These are phyloP conservation scores for Oegoconia quadripuncta DNA, from an alignment of 2,888 invertebrate species.

Conservation along the genomic window DNA sequence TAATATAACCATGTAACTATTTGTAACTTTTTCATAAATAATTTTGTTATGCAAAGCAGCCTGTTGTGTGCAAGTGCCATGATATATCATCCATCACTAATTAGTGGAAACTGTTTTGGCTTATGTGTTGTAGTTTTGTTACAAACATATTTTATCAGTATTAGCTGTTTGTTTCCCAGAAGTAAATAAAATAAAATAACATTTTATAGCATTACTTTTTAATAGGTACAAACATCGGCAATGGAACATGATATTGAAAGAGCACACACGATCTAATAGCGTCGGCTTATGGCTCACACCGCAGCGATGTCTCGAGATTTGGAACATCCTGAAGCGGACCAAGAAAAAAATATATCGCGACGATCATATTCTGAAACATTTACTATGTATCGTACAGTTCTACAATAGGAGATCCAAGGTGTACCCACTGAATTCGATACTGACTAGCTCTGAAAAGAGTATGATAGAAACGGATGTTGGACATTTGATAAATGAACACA, in stretches of 20 bases:
- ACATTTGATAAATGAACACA: conserved; percentile 37
- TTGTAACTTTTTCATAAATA: too few species aligned
- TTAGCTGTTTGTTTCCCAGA: too few species aligned
- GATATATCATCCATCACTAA: too few species aligned
- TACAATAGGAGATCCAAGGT: conserved; percentile 29
- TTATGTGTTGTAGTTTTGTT: too few species aligned
- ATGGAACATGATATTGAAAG: conserved; percentile 61
- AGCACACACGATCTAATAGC: conserved; percentile 42
- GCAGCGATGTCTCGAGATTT: conserved; percentile 53
- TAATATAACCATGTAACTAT: too few species aligned
- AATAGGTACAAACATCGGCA: conserved; percentile 54
- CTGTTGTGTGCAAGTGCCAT: too few species aligned
- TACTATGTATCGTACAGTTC: conserved; percentile 51
- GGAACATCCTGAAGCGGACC: conserved; percentile 46
- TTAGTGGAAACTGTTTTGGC: too few species aligned
- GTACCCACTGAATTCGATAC: conserved; percentile 8
- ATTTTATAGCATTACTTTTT: too few species aligned
- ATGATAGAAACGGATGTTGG: conserved; percentile 42
- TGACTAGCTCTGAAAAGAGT: conserved; percentile 40
- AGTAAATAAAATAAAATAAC: too few species aligned
- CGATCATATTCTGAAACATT: conserved; percentile 38
- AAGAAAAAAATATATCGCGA: conserved; percentile 41
- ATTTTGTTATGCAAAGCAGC: too few species aligned
- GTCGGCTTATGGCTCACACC: conserved; percentile 51
- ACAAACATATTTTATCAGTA: too few species aligned